Base-by-base conservation (phyloP, 1,140 invertebrate genomes). In the Stenopsyche tienmushanensis region DNA sequence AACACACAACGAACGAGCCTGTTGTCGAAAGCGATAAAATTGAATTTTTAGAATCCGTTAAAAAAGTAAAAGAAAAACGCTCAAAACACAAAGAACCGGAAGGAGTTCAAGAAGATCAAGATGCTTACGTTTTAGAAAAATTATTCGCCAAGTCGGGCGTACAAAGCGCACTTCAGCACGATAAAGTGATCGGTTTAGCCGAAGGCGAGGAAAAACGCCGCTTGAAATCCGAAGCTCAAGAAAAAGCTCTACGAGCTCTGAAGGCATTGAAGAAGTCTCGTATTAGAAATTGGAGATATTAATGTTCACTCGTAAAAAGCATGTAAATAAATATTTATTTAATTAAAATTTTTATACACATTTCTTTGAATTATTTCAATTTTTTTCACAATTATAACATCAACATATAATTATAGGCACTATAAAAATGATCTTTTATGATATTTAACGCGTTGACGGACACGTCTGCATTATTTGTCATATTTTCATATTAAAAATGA, bases 121-220 rank as follows among this genome's bases (percentile, higher is more conserved):
- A 84, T 78, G 77, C 83, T 72, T 84, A 83, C 75, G 80, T 85
- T 50, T 75, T 85, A 69, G 80, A 78, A 64, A 83, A 84, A 75
- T 72, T 85, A 25, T 84, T 85, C 78, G 77, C 80, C 42, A 84
- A 82, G 72, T 80, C 77, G 60, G 76, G 78, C 59, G 82, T 85
- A 42, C 82, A 83, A 65, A 83, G 77, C 73, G 83, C 83, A 15
- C 76, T 85, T 47, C 77, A 84, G 62, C 83, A 85, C 72, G 83
- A 85, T 74, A 76, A 76, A 58, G 78, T 82, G 3, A 75, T 85
- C 55, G 80, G 83, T 10, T 72, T 81, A 52, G 78, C 79, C 42
- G 78, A 79, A 71, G 77, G 77, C 66, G 78, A 79, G 70, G 77
- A 78, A 70, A 73, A 66, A 52, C 74, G 79, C 64, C 79, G 73